phyloP scores from a whole-genome alignment of 1,140 invertebrate genomes.

The Platyura marginata region DNA sequence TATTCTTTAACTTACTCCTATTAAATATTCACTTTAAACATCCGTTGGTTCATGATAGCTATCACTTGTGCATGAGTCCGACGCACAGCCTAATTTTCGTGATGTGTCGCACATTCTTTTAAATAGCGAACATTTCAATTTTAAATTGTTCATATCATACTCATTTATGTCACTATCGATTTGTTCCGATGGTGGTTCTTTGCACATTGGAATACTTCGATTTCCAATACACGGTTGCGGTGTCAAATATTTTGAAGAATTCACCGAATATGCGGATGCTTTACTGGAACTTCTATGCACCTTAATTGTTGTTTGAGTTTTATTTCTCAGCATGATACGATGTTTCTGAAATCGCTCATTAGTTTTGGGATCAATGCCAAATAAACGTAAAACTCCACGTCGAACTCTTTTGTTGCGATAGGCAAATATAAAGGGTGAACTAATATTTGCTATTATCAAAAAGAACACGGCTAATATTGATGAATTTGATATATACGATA shows the following conservation, averaged over 20 bases:
- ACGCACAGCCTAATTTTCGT: not conserved
- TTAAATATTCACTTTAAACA: not conserved
- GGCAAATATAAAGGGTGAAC: constrained; percentile 60
- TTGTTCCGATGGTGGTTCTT: too few relatives aligned
- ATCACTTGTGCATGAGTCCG: not conserved
- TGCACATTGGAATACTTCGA: not conserved
- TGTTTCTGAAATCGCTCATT: not conserved
- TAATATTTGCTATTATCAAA: constrained; percentile 43
- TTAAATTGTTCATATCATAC: too few relatives aligned
- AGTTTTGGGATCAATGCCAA: constrained; percentile 25
- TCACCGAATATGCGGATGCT: not conserved
- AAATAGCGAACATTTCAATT: not conserved
- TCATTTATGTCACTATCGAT: not conserved
- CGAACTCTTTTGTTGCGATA: constrained; percentile 57
- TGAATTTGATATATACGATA: constrained; percentile 13
- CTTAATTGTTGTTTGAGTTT: not conserved
- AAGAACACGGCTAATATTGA: constrained; percentile 37
- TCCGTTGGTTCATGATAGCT: not conserved
- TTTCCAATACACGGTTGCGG: not conserved
- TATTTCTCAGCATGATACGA: not conserved
- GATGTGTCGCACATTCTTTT: not conserved
- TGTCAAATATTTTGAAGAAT: not conserved
- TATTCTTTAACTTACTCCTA: too few relatives aligned
- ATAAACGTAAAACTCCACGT: constrained; percentile 41
- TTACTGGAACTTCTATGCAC: not conserved